A percentile compares a stretch with the other conserved stretches of the same genome.
These are phyloP conservation scores for Gymnothorax javanicus DNA, from an alignment of 2,797 vertebrate species.

Conservation along the genomic window DNA sequence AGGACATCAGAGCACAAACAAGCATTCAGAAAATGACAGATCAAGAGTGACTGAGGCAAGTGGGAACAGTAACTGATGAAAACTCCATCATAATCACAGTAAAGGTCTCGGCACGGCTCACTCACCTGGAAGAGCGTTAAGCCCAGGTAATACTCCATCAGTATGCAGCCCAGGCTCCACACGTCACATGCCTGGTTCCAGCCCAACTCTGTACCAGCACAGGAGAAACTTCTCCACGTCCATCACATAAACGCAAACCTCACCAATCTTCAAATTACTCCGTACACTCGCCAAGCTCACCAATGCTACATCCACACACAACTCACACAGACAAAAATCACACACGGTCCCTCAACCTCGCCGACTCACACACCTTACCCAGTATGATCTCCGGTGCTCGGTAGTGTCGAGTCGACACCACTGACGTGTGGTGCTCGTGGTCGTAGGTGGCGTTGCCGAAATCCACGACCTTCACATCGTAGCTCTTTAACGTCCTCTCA, in stretches of 20 bases:
- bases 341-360: not conserved
- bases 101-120: constrained; percentile 4
- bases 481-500: constrained; percentile 76
- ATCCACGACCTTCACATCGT: constrained; percentile 92
- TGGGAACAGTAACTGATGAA: too few relatives aligned
- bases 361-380: constrained; percentile 71
- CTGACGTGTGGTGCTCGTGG: constrained; percentile 87
- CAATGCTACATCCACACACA: not conserved
- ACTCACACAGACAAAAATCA: not conserved
- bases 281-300: too few relatives aligned
- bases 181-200: constrained; percentile 87
- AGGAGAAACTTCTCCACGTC: not conserved
- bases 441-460: constrained; percentile 94
- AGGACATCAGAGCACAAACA: too few relatives aligned
- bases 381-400: constrained; percentile 93
- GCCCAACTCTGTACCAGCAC: constrained; percentile 73
- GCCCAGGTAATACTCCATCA: constrained; percentile 85
- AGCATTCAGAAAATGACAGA: too few relatives aligned
- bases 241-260: not conserved
- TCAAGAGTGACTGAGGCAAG: too few relatives aligned
- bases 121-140: constrained; percentile 80
- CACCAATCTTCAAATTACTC: not conserved
- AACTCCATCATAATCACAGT: too few relatives aligned
- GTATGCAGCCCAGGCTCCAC: constrained; percentile 86
- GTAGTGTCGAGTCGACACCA: constrained; percentile 93